A percentile compares a stretch with the other conserved stretches of the same genome.
Evolutionary conservation across 2,797 vertebrate genomes (phyloP).

Genomic region (Bucorvus abyssinicus): DNA sequence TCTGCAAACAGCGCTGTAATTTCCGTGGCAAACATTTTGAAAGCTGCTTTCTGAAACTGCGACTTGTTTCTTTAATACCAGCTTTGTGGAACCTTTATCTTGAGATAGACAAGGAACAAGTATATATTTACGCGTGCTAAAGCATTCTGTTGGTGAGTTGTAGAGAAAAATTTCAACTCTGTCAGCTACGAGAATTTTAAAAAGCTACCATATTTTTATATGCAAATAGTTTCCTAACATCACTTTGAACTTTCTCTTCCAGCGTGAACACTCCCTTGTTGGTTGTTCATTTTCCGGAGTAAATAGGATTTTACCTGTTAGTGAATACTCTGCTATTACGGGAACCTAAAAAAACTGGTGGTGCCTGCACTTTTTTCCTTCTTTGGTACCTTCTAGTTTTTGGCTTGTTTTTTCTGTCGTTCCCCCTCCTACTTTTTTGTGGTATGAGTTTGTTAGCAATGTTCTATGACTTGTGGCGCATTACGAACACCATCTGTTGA

Average conservation of each 20-base stretch:
- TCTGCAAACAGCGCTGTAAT: background rate
- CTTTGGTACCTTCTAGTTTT: background rate
- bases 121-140: background rate
- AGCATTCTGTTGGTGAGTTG: background rate
- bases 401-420: background rate
- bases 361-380: background rate
- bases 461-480: background rate
- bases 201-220: background rate
- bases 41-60: background rate
- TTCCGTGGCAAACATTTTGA: background rate
- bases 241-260: background rate
- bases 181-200: background rate
- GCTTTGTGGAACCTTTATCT: background rate
- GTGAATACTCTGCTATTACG: background rate
- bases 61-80: background rate
- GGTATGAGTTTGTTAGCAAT: background rate
- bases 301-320: background rate
- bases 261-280: background rate
- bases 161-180: background rate
- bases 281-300: background rate
- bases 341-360: background rate
- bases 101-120: background rate
- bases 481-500: background rate
- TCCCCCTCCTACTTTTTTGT: background rate
- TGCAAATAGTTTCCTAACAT: background rate